A percentile compares a stretch with the other conserved stretches of the same genome.
Conservation (phyloP, 2,888 invertebrate genomes). For the Hyppa rectilinea region DNA sequence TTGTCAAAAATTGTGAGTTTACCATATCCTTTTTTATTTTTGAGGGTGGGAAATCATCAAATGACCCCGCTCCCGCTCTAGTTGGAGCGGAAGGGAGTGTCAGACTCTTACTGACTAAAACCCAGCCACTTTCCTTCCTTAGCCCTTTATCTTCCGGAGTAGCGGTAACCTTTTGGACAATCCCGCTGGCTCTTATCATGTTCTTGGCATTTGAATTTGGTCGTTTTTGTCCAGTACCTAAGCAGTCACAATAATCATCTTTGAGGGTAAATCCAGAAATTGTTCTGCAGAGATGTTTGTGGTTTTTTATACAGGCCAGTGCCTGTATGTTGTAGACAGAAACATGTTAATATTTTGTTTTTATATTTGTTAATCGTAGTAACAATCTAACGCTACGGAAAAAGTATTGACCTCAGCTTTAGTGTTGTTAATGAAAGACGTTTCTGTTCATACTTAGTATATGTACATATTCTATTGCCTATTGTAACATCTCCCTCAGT, state of each 20-base stretch:
- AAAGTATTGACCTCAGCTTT: not conserved
- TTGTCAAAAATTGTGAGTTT: constrained; percentile 23
- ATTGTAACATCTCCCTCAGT: too few species aligned
- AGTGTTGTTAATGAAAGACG: not conserved
- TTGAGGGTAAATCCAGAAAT: not conserved
- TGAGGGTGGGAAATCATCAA: too few species aligned
- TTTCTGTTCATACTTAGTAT: not conserved
- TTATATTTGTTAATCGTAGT: not conserved
- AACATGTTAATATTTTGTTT: not conserved
- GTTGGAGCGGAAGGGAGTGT: too few species aligned
- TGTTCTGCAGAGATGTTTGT: not conserved
- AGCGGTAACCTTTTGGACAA: too few species aligned
- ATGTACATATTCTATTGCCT: not conserved
- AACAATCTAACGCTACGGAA: not conserved
- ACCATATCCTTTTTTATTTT: too few species aligned
- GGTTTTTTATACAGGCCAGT: not conserved
- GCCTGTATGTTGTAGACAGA: not conserved
- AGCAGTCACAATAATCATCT: not conserved
- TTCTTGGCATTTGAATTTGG: not conserved
- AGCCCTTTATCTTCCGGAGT: too few species aligned
- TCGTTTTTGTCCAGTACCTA: not conserved
- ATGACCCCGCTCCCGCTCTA: too few species aligned
- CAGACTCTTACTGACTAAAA: too few species aligned
- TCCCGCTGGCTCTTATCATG: too few species aligned
- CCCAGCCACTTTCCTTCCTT: too few species aligned